Percentiles rank a stretch among this genome's conserved stretches.
These are phyloP conservation scores for Chitala chitala DNA, from an alignment of 2,113 vertebrate species.

Conservation along the genomic window DNA sequence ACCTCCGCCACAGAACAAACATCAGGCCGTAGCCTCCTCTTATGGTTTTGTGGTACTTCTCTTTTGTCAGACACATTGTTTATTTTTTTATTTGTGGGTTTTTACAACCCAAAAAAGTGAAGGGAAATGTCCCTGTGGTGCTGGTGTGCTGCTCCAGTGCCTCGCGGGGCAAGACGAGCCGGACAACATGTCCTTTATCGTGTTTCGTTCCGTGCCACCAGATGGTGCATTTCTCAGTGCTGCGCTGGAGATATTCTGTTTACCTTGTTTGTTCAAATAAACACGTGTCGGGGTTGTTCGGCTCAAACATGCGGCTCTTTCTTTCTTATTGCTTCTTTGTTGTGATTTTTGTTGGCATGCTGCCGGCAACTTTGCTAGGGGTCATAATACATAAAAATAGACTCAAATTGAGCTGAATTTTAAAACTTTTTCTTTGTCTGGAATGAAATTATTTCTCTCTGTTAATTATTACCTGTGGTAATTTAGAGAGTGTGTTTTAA, in stretches of 20 bases:
- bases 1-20: not conserved
- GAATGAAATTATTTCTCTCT: too few relatives aligned
- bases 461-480: too few relatives aligned
- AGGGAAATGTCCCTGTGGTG: not conserved
- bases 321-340: too few relatives aligned
- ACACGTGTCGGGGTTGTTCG: not conserved
- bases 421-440: too few relatives aligned
- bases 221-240: conserved; percentile 2
- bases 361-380: too few relatives aligned
- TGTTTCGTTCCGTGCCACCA: not conserved
- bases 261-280: not conserved
- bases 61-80: not conserved
- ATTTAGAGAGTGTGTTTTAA: not conserved
- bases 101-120: not conserved
- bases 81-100: not conserved
- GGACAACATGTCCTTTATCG: too few relatives aligned
- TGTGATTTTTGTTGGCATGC: too few relatives aligned
- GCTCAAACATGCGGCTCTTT: too few relatives aligned
- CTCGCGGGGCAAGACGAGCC: too few relatives aligned
- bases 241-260: not conserved
- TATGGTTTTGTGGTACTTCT: not conserved
- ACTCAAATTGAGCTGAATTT: too few relatives aligned
- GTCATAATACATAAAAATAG: too few relatives aligned
- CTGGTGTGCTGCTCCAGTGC: not conserved
- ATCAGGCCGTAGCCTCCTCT: not conserved